Evolutionary conservation across 2,888 invertebrate genomes (phyloP).

Genomic region (Aporophyla nigra): DNA sequence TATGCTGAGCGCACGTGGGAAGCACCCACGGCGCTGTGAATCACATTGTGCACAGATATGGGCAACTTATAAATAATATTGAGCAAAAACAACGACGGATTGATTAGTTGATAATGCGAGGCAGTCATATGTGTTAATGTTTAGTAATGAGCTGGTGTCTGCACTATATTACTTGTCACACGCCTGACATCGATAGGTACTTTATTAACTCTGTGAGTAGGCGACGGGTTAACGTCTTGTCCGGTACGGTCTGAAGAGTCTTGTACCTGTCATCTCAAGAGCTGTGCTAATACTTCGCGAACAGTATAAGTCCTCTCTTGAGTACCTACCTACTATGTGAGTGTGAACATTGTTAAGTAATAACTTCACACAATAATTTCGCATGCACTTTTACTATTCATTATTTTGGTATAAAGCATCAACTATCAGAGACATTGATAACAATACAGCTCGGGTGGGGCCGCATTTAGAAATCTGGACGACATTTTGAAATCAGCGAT

Average conservation of each 20-base stretch:
- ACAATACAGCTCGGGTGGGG: no score
- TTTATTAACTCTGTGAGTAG: conserved; percentile 36
- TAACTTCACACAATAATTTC: background rate
- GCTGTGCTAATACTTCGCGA: conserved; percentile 22
- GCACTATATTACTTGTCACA: conserved; percentile 51
- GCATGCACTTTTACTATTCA: conserved; percentile 16
- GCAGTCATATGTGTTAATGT: conserved; percentile 68
- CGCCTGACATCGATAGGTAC: conserved; percentile 42
- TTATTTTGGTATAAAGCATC: no score
- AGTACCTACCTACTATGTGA: conserved; percentile 1
- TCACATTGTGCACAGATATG: conserved; percentile 66
- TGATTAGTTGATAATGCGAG: conserved; percentile 64
- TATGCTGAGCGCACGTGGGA: conserved; percentile 69
- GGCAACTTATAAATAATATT: conserved; percentile 66
- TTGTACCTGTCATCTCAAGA: conserved; percentile 21
- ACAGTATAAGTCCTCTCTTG: background rate
- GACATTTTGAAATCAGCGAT: no score
- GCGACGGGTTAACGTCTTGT: conserved; percentile 33
- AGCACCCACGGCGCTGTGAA: conserved; percentile 74
- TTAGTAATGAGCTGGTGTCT: conserved; percentile 65
- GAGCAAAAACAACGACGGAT: conserved; percentile 68
- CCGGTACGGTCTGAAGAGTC: background rate
- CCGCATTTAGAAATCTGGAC: no score
- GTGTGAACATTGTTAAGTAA: conserved; percentile 6
- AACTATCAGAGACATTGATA: no score